These are phyloP conservation scores for Thryonomys swinderianus DNA, from an alignment of 2,113 vertebrate genomes.

Conservation along the genomic window DNA sequence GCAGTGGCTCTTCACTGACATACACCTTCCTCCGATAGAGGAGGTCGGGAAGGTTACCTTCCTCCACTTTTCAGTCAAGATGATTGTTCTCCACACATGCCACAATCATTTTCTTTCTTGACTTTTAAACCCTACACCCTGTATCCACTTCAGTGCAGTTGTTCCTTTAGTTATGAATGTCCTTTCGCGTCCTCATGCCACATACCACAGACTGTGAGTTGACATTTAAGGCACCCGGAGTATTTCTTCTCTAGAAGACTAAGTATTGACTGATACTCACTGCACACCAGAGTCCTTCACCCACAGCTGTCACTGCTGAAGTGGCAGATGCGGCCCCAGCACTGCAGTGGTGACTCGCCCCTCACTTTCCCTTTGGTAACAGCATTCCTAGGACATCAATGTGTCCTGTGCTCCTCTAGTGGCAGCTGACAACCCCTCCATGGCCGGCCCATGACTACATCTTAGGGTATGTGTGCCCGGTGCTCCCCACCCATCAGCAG, in stretches of 20 bases:
- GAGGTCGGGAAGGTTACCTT: conserved; percentile 17
- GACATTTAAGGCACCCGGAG: background rate
- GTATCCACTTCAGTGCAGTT: background rate
- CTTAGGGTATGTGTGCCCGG: background rate
- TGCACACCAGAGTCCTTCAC: background rate
- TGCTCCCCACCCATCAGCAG: background rate
- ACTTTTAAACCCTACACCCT: background rate
- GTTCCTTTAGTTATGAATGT: background rate
- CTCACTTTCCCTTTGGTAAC: background rate
- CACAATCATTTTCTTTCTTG: background rate
- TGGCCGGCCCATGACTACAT: background rate
- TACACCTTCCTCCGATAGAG: background rate
- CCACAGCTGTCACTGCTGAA: background rate
- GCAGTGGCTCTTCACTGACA: background rate
- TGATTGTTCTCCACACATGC: background rate
- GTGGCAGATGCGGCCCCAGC: background rate
- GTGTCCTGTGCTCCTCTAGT: background rate
- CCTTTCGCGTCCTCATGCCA: background rate
- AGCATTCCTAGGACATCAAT: conserved; percentile 28
- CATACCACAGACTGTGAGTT: background rate
- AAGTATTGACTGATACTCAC: background rate
- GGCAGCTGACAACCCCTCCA: conserved; percentile 16
- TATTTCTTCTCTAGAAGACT: background rate
- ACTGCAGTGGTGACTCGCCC: background rate
- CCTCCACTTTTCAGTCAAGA: background rate